These are phyloP conservation scores for Tuberolachnus salignus DNA, from an alignment of 2,888 invertebrate species.

Conservation along the genomic window DNA sequence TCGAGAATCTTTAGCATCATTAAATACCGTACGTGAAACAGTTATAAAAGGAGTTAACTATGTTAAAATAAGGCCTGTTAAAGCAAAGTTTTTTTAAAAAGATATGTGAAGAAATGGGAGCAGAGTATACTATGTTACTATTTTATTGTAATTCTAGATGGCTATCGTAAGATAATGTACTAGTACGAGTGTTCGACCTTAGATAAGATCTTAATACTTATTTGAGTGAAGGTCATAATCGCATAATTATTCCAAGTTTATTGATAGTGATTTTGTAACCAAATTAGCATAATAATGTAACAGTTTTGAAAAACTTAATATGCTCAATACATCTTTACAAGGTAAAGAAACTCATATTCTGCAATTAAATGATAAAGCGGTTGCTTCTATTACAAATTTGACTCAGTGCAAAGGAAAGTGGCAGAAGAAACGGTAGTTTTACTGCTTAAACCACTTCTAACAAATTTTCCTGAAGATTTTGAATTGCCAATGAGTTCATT, in stretches of 20 bases:
- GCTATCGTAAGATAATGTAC: background rate
- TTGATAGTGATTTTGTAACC: no score
- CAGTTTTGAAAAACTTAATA: constrained; percentile 7
- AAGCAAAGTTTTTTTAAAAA: background rate
- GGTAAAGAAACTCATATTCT: constrained; percentile 3
- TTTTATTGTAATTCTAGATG: constrained; percentile 23
- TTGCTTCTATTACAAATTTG: no score
- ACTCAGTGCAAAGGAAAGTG: no score
- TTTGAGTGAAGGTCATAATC: background rate
- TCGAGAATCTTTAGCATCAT: constrained; percentile 1
- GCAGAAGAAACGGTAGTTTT: no score
- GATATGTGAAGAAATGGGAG: constrained; percentile 14
- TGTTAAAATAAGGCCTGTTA: background rate
- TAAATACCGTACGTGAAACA: background rate
- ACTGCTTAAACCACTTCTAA: no score
- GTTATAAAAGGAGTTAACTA: background rate
- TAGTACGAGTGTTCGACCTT: constrained; percentile 9
- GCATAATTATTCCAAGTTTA: no score
- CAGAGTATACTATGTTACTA: background rate
- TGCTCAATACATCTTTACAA: background rate
- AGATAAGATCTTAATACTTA: background rate
- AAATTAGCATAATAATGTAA: background rate
- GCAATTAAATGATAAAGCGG: no score
- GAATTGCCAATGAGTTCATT: no score
- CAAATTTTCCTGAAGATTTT: no score